Base-by-base conservation (phyloP, 2,113 vertebrate genomes). In the Rhinolophus ferrumequinum region DNA sequence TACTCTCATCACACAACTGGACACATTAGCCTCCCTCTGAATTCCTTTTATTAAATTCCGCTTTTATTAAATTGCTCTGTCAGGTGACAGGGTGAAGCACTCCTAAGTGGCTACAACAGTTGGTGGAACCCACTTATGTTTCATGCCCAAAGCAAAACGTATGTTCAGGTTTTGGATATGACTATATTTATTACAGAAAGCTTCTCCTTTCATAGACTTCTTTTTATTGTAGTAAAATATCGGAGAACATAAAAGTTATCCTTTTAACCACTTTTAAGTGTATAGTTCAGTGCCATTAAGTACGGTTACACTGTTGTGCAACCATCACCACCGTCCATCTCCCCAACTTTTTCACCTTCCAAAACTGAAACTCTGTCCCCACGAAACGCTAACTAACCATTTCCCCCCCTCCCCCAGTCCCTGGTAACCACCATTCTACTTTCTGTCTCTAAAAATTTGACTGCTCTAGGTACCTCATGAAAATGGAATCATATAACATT, bases 161-260 rank as follows among this genome's bases (percentile, higher is more conserved):
- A 1, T 30, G 12, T 33, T 4, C 3, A 26, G 35, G 19, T 44
- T 87, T 94, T 52, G 13, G 35, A 24, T 15, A 77, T 13, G 19
- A 66, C 38, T 67, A 0, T 21, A 69, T 93, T 84, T 56, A 92
- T 75, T 96, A 30, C 24, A 3, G 5, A 88, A 73, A 86, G 30
- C 33, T n/a, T 62, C 77, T 81, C 35, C 60, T 82, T 72, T 72
- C 54, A 54, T n/a, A 82, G 16, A 33, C 77, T 33, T 38, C 22
- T 84, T 76, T 69, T 22, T 38, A 62, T n/a, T 62, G 38, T 73
- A 30, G 47, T 19, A 90, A 86, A 94, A 86, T 47, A 90, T 5
- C 9, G 54, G 4, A 28, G 18, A 76, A 30, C n/a, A 38, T 75
- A 28, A 16, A 41, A 38, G 47, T 30, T 64, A 70, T 56, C 18